Evolutionary conservation across 2,797 vertebrate genomes (phyloP).

Genomic region (Acanthopagrus latus): DNA sequence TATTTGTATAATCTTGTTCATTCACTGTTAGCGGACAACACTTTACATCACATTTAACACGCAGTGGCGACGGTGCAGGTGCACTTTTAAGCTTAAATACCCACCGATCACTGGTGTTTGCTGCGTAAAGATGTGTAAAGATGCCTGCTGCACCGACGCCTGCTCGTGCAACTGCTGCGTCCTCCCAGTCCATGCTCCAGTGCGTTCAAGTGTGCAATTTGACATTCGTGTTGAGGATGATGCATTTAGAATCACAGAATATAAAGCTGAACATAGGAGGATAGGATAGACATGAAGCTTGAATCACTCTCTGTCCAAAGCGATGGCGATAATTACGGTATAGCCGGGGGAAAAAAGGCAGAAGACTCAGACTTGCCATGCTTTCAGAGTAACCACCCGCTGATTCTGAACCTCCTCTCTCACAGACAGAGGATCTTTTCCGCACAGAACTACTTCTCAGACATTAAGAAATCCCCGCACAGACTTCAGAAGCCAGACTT

Average conservation of each 20-base stretch:
- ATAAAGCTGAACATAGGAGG: neutral
- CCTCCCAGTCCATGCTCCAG: neutral
- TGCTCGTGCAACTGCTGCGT: neutral
- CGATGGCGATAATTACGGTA: neutral
- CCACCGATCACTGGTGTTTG: slow-evolving; percentile 7
- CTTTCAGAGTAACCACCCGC: slow-evolving; percentile 21
- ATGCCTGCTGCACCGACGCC: neutral
- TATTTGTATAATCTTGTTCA: slow-evolving; percentile 20
- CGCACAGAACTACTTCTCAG: slow-evolving; percentile 21
- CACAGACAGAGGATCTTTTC: slow-evolving; percentile 21
- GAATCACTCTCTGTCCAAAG: neutral
- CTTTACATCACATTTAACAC: neutral
- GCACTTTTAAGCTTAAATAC: neutral
- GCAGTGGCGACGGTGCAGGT: neutral
- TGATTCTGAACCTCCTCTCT: slow-evolving; percentile 23
- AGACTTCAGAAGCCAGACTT: slow-evolving; percentile 34
- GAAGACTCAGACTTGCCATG: neutral
- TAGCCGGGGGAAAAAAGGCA: neutral
- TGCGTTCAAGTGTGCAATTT: slow-evolving; percentile 5
- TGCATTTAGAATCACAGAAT: neutral
- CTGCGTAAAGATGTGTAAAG: neutral
- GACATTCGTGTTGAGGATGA: neutral
- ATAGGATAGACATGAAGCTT: neutral
- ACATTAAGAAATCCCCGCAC: slow-evolving; percentile 39
- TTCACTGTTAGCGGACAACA: neutral